Base-by-base conservation (phyloP, 2,888 invertebrate genomes). In the Silvanus unidentatus region DNA sequence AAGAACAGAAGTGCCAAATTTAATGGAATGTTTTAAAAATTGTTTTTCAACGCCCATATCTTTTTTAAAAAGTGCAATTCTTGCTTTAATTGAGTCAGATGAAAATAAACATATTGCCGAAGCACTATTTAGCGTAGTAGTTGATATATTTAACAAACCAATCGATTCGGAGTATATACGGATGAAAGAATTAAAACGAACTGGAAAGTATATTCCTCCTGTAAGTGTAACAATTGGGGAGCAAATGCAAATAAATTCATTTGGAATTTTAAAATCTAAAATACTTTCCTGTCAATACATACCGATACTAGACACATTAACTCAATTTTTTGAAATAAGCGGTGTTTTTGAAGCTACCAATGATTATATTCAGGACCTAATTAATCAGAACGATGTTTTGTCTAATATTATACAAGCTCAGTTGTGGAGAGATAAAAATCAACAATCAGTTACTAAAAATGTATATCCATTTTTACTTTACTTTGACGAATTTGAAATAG, bases 401-500 rank as follows among this genome's bases (percentile, higher is more conserved):
- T 35, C 35, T 11, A 35, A 35, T 35, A 35, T 35, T 9, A 35
- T 35, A 6, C 35, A 35, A 35, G 13, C 9, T 35, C 9, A 8
- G 6, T 35, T 35, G 35, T 35, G 35, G 35, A 12, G 11, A 35
- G 11, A 28, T 9, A 28, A 28, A 28, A 28, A 8, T 9, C 28
- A 29, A 28, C 15, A 15, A 40, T 28, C 11, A 40, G 10, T 15
- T 40, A 40, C 29, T 40, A 10, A 40, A n/a, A n/a, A n/a, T n/a
- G 29, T 28, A 29, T n/a, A 28, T 40, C 56, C 55, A 12, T 41
- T 57, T 40, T 48, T 47, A 22, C 22, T 58, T 9, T 57, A 54
- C 45, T 52, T 39, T 44, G 56, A 58, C 41, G 56, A 59, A 39
- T 58, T 51, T 42, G 57, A 59, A 48, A 39, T 42, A 5, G 56